These are phyloP conservation scores for Conchocele bisecta DNA, from an alignment of 2,888 invertebrate genomes.

Conservation along the genomic window DNA sequence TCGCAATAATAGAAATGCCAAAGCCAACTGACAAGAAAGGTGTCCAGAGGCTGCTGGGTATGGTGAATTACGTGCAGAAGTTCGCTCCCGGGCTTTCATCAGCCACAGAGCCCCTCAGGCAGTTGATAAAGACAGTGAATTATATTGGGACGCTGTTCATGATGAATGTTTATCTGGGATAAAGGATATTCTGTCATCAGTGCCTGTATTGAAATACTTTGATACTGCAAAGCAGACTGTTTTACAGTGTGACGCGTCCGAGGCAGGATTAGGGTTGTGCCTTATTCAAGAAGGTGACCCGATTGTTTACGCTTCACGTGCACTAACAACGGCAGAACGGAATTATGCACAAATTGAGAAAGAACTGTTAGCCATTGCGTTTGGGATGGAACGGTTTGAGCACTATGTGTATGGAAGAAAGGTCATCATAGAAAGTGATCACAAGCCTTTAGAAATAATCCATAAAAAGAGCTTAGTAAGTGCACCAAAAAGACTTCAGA, in stretches of 20 bases:
- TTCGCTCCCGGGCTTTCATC: constrained; percentile 28
- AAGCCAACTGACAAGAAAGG: constrained; percentile 30
- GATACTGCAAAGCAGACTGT: constrained; percentile 1
- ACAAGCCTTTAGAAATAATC: constrained; percentile 53
- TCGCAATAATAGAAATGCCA: constrained; percentile 48
- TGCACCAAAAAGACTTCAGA: constrained; percentile 56
- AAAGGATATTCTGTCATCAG: constrained; percentile 9
- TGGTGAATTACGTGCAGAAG: constrained; percentile 32
- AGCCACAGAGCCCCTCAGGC: constrained; percentile 19
- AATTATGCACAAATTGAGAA: constrained; percentile 60
- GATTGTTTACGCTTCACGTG: constrained; percentile 48
- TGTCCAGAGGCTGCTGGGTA: constrained; percentile 26
- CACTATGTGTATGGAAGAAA: constrained; percentile 42
- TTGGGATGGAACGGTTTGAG: constrained; percentile 45
- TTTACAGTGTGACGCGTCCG: constrained; percentile 17
- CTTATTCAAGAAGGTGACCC: constrained; percentile 58
- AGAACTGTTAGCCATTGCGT: constrained; percentile 53
- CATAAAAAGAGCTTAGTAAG: constrained; percentile 35
- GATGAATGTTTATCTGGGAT: constrained; percentile 11
- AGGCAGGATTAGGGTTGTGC: constrained; percentile 54
- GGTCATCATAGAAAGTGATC: constrained; percentile 41
- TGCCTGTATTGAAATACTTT: constrained; percentile 38
- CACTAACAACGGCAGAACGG: constrained; percentile 40
- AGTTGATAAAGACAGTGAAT: constrained; percentile 15
- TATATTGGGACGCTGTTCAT: constrained; percentile 21